Evolutionary conservation across 1,140 invertebrate genomes (phyloP).

Genomic region (Teleogryllus occipitalis): DNA sequence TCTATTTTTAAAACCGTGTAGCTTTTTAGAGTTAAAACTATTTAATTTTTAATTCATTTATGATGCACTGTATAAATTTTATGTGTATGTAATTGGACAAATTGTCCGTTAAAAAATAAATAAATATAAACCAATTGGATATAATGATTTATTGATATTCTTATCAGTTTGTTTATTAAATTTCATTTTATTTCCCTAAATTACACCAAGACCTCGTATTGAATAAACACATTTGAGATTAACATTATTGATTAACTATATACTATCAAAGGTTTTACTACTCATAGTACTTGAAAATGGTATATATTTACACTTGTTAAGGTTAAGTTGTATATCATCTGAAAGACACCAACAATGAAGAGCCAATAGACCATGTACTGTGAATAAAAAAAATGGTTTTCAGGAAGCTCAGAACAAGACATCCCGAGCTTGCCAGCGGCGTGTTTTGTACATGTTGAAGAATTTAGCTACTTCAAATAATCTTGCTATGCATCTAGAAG

Average conservation of each 20-base stretch:
- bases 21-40: too few species aligned
- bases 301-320: too few species aligned
- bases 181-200: not conserved
- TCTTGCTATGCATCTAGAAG: constrained; percentile 49
- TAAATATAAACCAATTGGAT: too few species aligned
- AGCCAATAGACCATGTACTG: too few species aligned
- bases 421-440: constrained; percentile 54
- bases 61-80: too few species aligned
- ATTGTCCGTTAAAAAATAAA: too few species aligned
- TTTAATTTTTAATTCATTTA: too few species aligned
- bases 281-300: not conserved
- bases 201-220: not conserved
- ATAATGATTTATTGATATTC: not conserved
- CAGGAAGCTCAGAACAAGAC: constrained; percentile 55
- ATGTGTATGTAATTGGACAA: too few species aligned
- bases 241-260: not conserved
- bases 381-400: not conserved
- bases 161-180: not conserved
- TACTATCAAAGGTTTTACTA: not conserved
- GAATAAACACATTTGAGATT: not conserved
- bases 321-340: too few species aligned
- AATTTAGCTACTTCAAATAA: constrained; percentile 46
- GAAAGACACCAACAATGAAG: too few species aligned
- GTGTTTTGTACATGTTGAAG: constrained; percentile 54
- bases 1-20: too few species aligned